A percentile compares a stretch with the other conserved stretches of the same genome.
Conservation (phyloP, 2,113 vertebrate species). For the Poicephalus gulielmi region DNA sequence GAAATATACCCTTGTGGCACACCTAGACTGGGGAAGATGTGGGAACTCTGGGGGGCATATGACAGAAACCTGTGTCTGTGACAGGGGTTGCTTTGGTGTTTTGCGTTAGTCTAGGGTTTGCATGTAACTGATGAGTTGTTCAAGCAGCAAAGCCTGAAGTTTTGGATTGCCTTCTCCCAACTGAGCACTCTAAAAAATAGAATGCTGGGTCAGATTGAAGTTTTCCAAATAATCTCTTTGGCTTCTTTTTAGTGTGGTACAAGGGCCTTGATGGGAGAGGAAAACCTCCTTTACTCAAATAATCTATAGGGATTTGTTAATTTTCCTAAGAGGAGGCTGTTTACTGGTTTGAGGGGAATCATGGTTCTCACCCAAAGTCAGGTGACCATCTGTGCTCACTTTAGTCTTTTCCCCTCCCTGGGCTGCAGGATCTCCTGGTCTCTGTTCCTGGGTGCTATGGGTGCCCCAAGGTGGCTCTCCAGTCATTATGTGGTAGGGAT, state of each 20-base stretch:
- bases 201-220: neutral
- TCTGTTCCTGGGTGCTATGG: neutral
- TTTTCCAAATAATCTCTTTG: neutral
- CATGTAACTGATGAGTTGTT: neutral
- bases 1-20: neutral
- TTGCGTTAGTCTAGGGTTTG: neutral
- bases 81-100: neutral
- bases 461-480: rapidly evolving
- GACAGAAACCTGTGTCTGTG: neutral
- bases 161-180: neutral
- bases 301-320: neutral
- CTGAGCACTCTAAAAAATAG: neutral
- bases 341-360: neutral
- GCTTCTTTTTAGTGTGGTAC: neutral
- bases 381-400: rapidly evolving
- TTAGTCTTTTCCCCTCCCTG: neutral
- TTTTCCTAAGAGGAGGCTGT: neutral
- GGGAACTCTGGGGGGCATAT: rapidly evolving
- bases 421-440: neutral
- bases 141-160: neutral
- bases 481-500: neutral
- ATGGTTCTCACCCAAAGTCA: neutral
- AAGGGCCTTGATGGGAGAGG: neutral
- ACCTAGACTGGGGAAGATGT: rapidly evolving
- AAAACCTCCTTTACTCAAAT: neutral